These are phyloP conservation scores for Oophaga sylvatica DNA, from an alignment of 2,797 vertebrate species.

Conservation along the genomic window DNA sequence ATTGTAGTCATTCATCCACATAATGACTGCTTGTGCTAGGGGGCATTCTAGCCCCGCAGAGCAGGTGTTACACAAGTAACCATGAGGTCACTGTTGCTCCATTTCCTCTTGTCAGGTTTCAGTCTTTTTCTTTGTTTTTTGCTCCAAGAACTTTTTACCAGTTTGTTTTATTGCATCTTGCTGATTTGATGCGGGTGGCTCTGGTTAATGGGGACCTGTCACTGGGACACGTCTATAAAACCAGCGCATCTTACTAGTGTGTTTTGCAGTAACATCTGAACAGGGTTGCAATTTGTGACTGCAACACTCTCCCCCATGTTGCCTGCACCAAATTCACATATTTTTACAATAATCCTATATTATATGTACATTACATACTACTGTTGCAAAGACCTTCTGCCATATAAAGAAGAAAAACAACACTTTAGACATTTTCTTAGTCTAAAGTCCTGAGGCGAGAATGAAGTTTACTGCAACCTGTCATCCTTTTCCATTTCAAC, in stretches of 20 bases:
- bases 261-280: background rate
- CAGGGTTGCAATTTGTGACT: too few relatives aligned
- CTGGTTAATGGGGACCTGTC: background rate
- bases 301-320: too few relatives aligned
- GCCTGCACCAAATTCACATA: too few relatives aligned
- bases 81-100: constrained; percentile 11
- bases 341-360: too few relatives aligned
- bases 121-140: background rate
- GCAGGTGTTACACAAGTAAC: constrained; percentile 28
- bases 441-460: too few relatives aligned
- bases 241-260: background rate
- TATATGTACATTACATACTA: too few relatives aligned
- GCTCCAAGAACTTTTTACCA: background rate
- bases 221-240: background rate
- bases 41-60: constrained; percentile 23
- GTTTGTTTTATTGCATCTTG: background rate
- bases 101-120: constrained; percentile 21
- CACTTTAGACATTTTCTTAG: too few relatives aligned
- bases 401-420: too few relatives aligned
- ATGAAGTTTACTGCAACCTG: too few relatives aligned
- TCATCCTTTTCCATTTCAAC: too few relatives aligned
- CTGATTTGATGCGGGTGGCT: background rate
- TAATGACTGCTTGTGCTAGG: constrained; percentile 20
- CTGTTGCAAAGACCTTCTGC: too few relatives aligned
- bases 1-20: background rate